Base-by-base conservation (phyloP, 2,797 vertebrate genomes). In the Scolopax bukidnonensis region DNA sequence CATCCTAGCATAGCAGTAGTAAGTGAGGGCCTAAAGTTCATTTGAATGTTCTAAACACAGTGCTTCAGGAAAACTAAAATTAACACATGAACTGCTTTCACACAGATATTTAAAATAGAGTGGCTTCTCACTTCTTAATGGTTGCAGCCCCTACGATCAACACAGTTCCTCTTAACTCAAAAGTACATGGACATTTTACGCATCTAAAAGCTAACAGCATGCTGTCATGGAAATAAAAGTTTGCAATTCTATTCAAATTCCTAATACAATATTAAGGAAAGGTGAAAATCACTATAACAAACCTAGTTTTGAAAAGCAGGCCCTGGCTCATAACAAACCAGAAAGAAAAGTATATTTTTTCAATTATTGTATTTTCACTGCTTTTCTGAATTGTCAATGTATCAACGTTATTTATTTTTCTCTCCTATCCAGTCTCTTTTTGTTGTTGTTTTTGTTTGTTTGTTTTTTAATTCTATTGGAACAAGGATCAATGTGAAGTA, bases 91-190 rank as follows among this genome's bases (percentile, higher is more conserved):
- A 91, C 60, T 89, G 67, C 59, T 91, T 94, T 94, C 51, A 95
- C 84, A 94, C 30, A 86, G 74, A 78, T 43, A 89, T 90, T 94
- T 93, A 77, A 94, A 92, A 80, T n/a, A 90, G 77, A 92, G 93
- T 43, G 50, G 74, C 75, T 96, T 94, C 81, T 89, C 94, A 93
- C 94, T 93, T 91, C 67, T 91, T 43, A 92, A 92, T 28, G 32
- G 61, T 68, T 95, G 73, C 60, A 65, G 47, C 85, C 87, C 69
- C 74, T 86, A 96, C 59, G 93, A 59, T 74, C 87, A 94, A 85
- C 60, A 90, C 69, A 83, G 59, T 53, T 95, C 59, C 67, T 97
- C 78, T 87, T 95, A 86, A 92, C 92, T 97, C 87, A 86, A 76
- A 97, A 96, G 71, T 21, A 24, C 60, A 27, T 27, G 11, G 33